A percentile compares a stretch with the other conserved stretches of the same genome.
Conservation (phyloP, 2,113 vertebrate genomes). For the Microtus ochrogaster region DNA sequence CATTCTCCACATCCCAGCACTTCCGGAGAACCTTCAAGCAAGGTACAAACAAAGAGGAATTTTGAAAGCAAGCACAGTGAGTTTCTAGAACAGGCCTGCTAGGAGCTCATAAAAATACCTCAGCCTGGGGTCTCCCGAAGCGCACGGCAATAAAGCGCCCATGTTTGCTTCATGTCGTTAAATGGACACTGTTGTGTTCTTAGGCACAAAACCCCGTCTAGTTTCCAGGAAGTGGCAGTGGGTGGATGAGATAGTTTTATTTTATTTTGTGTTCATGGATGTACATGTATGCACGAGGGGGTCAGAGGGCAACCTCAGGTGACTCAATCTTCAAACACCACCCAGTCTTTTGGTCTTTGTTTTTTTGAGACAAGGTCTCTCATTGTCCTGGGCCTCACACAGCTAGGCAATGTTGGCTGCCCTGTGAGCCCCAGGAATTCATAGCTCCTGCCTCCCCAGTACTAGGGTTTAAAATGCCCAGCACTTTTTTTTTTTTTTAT, state of each 20-base stretch:
- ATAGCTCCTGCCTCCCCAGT: not conserved
- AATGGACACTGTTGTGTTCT: not conserved
- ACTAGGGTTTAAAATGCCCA: not conserved
- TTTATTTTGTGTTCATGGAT: not conserved
- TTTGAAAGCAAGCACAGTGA: not conserved
- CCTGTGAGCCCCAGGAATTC: not conserved
- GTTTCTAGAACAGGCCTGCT: not conserved
- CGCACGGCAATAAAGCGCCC: not conserved
- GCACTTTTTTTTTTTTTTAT: not conserved
- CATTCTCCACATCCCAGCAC: not conserved
- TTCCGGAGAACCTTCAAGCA: not conserved
- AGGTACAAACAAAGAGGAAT: slow-evolving; percentile 4
- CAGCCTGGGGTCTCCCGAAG: not conserved
- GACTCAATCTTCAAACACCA: not conserved
- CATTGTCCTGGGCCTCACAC: not conserved
- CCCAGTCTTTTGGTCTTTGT: not conserved
- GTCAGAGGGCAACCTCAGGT: not conserved
- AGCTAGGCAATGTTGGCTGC: not conserved
- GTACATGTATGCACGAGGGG: not conserved
- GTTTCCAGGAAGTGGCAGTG: not conserved
- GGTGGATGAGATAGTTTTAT: not conserved
- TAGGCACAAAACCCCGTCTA: not conserved
- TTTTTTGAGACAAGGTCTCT: not conserved
- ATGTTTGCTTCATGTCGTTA: not conserved
- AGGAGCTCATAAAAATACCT: slow-evolving; percentile 57